These are phyloP conservation scores for Phoeniculus purpureus DNA, from an alignment of 2,797 vertebrate genomes.

Conservation along the genomic window DNA sequence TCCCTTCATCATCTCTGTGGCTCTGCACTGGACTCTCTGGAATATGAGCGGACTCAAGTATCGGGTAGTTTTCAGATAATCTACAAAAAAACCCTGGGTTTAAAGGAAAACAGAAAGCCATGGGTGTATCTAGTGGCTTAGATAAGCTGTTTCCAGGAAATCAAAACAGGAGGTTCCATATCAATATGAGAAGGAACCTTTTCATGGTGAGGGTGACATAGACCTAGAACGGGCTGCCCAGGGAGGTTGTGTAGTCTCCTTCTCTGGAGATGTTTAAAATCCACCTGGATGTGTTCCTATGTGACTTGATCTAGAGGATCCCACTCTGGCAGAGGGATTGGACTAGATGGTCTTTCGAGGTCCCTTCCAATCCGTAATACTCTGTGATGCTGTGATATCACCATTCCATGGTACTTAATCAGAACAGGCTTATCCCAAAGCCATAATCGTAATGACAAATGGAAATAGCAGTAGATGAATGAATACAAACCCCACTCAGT, in stretches of 20 bases:
- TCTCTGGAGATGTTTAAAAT: too few relatives aligned
- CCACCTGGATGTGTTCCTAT: too few relatives aligned
- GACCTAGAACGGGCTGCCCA: too few relatives aligned
- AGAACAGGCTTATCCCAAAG: background rate
- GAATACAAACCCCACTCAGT: background rate
- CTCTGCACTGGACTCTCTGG: too few relatives aligned
- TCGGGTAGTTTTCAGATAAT: background rate
- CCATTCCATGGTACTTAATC: background rate
- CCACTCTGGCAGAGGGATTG: too few relatives aligned
- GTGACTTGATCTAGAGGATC: too few relatives aligned
- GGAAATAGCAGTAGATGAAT: background rate
- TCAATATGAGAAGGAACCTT: too few relatives aligned
- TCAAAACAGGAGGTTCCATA: background rate
- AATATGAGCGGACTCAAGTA: background rate
- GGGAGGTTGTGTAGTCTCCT: too few relatives aligned
- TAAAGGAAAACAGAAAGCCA: background rate
- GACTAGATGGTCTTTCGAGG: too few relatives aligned
- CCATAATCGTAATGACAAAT: constrained; percentile 21
- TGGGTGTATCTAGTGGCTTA: background rate
- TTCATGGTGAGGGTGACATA: too few relatives aligned
- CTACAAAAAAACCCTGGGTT: background rate
- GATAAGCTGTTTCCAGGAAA: background rate
- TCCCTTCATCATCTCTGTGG: too few relatives aligned
- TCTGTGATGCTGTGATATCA: background rate
- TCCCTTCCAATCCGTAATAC: too few relatives aligned